These are phyloP conservation scores for Mustela nigripes DNA, from an alignment of 2,113 vertebrate genomes.

Conservation along the genomic window DNA sequence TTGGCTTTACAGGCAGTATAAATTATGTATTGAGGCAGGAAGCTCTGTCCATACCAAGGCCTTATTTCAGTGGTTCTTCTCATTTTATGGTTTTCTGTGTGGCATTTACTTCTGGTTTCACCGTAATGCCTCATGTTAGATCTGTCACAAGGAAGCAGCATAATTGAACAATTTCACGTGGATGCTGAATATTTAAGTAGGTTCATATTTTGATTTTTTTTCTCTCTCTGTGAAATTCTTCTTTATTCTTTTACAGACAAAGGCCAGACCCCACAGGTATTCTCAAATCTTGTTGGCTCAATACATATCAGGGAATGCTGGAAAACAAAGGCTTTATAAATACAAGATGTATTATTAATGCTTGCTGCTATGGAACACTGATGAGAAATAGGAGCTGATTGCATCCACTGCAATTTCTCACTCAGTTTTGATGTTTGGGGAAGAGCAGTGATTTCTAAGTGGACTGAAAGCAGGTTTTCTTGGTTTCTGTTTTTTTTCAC, in stretches of 20 bases:
- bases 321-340: slow-evolving; percentile 62
- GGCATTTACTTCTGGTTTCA: slow-evolving; percentile 65
- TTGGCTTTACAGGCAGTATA: slow-evolving; percentile 77
- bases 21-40: slow-evolving; percentile 79
- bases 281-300: slow-evolving; percentile 42
- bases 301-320: neutral
- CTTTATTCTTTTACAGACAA: slow-evolving; percentile 43
- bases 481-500: neutral
- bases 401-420: neutral
- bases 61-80: slow-evolving; percentile 64
- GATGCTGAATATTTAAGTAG: slow-evolving; percentile 62
- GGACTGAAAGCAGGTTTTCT: neutral
- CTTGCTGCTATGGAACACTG: neutral
- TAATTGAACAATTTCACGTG: slow-evolving; percentile 37
- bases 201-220: slow-evolving; percentile 39
- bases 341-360: slow-evolving; percentile 62
- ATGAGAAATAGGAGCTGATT: slow-evolving; percentile 40
- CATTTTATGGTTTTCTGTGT: slow-evolving; percentile 23
- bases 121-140: neutral
- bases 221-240: neutral
- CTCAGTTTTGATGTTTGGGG: neutral
- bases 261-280: neutral
- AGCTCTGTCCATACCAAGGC: slow-evolving; percentile 57
- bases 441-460: neutral
- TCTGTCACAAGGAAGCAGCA: slow-evolving; percentile 4